phyloP scores from a whole-genome alignment of 1,140 invertebrate species.

The Bombus sylvicola region DNA sequence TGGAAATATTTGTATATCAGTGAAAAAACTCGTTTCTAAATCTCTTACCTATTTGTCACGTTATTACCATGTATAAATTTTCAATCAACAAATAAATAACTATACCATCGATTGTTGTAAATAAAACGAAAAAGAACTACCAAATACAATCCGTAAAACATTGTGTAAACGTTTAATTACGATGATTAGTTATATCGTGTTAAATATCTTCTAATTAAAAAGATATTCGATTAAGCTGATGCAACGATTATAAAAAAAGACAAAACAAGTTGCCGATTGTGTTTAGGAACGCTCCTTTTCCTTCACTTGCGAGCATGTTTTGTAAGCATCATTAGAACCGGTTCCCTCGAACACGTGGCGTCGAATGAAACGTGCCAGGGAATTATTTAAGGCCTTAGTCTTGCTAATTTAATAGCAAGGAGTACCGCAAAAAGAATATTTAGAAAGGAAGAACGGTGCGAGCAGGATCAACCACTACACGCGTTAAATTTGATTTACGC shows the following conservation, averaged over 20 bases:
- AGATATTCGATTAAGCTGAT: neutral
- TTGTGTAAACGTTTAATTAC: neutral
- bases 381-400: slow-evolving; percentile 70
- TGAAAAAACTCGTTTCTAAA: too few relatives aligned
- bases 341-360: slow-evolving; percentile 63
- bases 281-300: slow-evolving; percentile 13
- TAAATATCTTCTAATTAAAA: neutral
- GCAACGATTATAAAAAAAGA: neutral
- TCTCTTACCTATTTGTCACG: too few relatives aligned
- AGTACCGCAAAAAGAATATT: slow-evolving; percentile 40
- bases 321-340: slow-evolving; percentile 58
- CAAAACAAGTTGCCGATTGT: slow-evolving; percentile 15
- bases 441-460: slow-evolving; percentile 13
- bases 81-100: too few relatives aligned
- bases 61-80: too few relatives aligned
- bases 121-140: neutral
- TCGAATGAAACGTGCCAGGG: slow-evolving; percentile 61
- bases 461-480: slow-evolving; percentile 27
- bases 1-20: too few relatives aligned
- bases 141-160: neutral
- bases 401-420: slow-evolving; percentile 69
- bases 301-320: slow-evolving; percentile 34
- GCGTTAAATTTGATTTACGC: slow-evolving; percentile 58
- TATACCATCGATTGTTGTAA: too few relatives aligned
- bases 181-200: neutral